Base-by-base conservation (phyloP, 2,888 invertebrate species). In the Netelia inedita region DNA sequence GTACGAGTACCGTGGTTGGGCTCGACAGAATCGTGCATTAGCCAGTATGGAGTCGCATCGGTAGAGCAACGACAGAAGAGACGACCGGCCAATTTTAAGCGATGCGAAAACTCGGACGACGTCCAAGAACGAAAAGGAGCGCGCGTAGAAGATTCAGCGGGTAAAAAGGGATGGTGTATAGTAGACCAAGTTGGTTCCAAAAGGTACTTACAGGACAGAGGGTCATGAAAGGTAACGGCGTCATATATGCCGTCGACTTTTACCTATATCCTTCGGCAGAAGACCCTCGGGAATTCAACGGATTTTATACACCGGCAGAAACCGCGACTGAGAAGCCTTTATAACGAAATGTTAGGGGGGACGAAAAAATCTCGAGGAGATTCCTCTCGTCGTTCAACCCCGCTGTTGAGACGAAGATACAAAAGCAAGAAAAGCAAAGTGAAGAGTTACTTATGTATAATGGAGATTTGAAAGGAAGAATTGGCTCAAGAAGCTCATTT, bases 241-340 rank as follows among this genome's bases (percentile, higher is more conserved):
- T 28, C 41, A n/a, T 21, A 41, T 73, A 41, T 65, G 46, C 3
- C 46, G 14, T 14, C 46, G 21, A 74, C 28, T 74, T 74, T 69
- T 68, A 53, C 68, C 68, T 75, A 81, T 81, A 65, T 82, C 19
- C 43, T 50, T 63, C 53, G 71, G 16, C 66, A 8, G 74, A 41
- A 81, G 59, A 68, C 75, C 69, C 35, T 63, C 65, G 71, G 55
- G 69, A 65, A 76, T 57, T 82, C 71, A 71, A 71, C 65, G 57
- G 35, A 65, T 71, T 82, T 55, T 21, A 28, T 61, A 71, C 57
- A 46, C 28, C 16, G n/a, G 55, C 28, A 19, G 35, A 69, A 50
- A 43, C 69, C 16, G 11, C 50, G 53, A 23, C 57, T n/a, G 43
- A 10, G 43, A 46, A 68, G 55, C 50, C 69, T 78, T 53, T 69